phyloP scores from a whole-genome alignment of 2,888 invertebrate genomes.

The Clostera curtula region DNA sequence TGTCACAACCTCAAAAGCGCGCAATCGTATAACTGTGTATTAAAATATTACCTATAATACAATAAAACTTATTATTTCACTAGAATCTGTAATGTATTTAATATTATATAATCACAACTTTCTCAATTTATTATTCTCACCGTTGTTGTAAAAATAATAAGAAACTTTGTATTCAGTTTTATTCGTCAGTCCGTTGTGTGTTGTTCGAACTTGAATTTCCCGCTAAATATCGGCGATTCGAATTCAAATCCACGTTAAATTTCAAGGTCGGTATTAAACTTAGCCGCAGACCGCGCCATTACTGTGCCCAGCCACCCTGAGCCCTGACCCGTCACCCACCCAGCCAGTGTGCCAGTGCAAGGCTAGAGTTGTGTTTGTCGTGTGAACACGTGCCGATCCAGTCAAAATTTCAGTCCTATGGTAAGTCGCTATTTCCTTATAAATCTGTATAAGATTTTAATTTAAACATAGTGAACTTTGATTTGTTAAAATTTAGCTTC shows the following conservation, averaged over 20 bases:
- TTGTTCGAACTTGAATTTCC: constrained; percentile 8
- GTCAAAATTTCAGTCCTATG: constrained; percentile 14
- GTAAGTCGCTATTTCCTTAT: constrained; percentile 17
- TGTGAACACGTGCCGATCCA: constrained; percentile 10
- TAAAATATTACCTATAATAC: constrained; percentile 5
- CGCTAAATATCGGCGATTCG: constrained; percentile 7
- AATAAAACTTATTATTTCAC: constrained; percentile 3
- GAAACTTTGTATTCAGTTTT: constrained; percentile 1
- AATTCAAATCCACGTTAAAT: no score
- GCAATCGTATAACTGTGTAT: constrained; percentile 5
- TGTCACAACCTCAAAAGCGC: constrained; percentile 7
- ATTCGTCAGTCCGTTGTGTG: no score
- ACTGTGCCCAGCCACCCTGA: no score
- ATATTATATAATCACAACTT: no score
- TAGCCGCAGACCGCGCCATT: constrained; percentile 8
- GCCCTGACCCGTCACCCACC: no score
- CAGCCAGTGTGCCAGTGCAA: not conserved
- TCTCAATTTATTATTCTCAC: not conserved
- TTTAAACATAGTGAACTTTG: constrained; percentile 11
- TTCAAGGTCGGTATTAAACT: no score
- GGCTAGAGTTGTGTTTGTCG: constrained; percentile 11
- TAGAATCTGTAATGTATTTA: not conserved
- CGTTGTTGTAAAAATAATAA: constrained; percentile 1
- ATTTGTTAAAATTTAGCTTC: constrained; percentile 16
- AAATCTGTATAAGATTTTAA: constrained; percentile 12